Conservation (phyloP, 2,113 vertebrate genomes). For the Heterotis niloticus region DNA sequence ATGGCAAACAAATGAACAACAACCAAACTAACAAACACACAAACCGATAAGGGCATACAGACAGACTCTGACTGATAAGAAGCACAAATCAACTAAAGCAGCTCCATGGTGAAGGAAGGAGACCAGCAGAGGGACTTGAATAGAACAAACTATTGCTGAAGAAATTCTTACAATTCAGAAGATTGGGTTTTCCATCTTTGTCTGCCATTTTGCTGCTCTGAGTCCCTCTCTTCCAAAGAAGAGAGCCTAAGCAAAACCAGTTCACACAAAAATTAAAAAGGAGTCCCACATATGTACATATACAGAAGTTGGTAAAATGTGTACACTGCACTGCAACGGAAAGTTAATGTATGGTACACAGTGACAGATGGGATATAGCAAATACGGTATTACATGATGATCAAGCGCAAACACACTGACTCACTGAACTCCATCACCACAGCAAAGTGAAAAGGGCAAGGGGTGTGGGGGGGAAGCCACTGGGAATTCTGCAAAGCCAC, state of each 20-base stretch:
- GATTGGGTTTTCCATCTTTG: conserved; percentile 49
- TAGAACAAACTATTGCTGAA: background rate
- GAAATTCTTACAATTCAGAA: conserved; percentile 51
- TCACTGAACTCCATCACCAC: background rate
- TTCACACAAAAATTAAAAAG: conserved; percentile 14
- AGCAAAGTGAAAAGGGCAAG: no score
- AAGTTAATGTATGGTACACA: conserved; percentile 30
- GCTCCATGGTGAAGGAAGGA: no score
- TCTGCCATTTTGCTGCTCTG: conserved; percentile 57
- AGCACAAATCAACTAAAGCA: no score
- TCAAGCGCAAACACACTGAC: conserved; percentile 9
- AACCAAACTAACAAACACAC: no score
- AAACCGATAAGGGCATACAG: no score
- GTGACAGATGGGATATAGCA: conserved; percentile 43
- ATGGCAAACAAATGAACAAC: no score
- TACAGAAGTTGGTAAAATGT: no score
- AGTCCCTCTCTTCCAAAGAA: conserved; percentile 41
- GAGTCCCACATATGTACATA: background rate
- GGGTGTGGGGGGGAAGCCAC: no score
- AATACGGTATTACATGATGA: background rate
- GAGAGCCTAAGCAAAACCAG: conserved; percentile 46
- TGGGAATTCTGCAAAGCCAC: no score
- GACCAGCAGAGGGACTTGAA: background rate
- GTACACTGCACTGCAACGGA: background rate
- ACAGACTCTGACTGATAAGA: no score